Percentiles rank a stretch among this genome's conserved stretches.
phyloP scores from a whole-genome alignment of 2,797 vertebrate genomes.

The Hapalemur alaotrensis region DNA sequence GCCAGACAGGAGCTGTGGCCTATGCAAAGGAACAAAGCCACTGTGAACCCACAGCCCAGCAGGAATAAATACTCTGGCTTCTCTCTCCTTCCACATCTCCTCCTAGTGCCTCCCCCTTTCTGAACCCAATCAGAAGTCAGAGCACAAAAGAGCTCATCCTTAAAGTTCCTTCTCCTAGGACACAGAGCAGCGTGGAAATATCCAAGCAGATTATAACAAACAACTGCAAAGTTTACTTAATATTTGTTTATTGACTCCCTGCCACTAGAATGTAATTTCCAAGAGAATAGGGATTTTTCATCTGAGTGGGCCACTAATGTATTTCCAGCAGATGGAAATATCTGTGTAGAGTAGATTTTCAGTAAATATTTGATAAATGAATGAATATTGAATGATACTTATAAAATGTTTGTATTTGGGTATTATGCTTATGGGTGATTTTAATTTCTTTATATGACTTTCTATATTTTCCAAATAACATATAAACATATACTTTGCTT shows the following conservation, averaged over 20 bases:
- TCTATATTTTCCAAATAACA: constrained; percentile 12
- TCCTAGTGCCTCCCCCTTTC: neutral
- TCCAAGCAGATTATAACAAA: neutral
- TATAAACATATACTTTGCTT: constrained; percentile 14
- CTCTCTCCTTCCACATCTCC: neutral
- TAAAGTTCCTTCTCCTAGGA: neutral
- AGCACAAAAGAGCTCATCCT: neutral
- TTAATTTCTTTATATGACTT: neutral
- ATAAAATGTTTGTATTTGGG: neutral
- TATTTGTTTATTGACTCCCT: neutral
- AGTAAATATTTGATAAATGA: constrained; percentile 35
- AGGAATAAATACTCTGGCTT: neutral
- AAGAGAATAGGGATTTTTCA: neutral
- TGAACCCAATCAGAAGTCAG: neutral
- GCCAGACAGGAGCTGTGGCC: too few species aligned
- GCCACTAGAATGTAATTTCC: neutral
- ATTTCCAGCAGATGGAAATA: neutral
- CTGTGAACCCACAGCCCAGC: too few species aligned
- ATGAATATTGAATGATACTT: neutral
- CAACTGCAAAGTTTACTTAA: neutral
- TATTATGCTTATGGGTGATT: neutral
- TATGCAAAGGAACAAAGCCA: neutral
- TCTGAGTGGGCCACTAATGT: neutral
- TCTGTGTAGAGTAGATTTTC: neutral
- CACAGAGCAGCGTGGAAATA: neutral